Percentiles rank a stretch among this genome's conserved stretches.
These are phyloP conservation scores for Onychorhynchus coronatus DNA, from an alignment of 2,113 vertebrate genomes.

Conservation along the genomic window DNA sequence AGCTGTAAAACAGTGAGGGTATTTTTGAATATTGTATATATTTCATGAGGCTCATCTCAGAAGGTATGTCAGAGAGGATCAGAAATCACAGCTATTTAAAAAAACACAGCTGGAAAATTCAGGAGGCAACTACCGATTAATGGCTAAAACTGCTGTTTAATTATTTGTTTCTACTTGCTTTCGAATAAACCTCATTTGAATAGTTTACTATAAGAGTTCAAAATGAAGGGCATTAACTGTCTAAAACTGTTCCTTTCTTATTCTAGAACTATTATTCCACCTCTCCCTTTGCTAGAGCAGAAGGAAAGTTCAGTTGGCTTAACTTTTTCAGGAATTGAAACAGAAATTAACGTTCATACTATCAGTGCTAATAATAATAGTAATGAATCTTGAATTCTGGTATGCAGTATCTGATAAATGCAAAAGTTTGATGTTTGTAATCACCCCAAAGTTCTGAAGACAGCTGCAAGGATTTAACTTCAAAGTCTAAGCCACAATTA, in stretches of 20 bases:
- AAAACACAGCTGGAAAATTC: neutral
- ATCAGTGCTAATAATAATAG: neutral
- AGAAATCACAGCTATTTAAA: neutral
- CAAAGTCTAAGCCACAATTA: neutral
- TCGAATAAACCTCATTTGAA: neutral
- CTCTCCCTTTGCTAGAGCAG: neutral
- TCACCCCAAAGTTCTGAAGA: neutral
- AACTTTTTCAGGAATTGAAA: neutral
- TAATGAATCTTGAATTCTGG: neutral
- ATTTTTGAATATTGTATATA: neutral
- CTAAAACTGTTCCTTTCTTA: neutral
- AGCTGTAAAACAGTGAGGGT: accelerated
- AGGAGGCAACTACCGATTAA: neutral
- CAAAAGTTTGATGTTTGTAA: neutral
- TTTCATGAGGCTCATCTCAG: neutral
- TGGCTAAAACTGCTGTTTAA: neutral
- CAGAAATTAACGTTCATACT: neutral
- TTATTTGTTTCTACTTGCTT: neutral
- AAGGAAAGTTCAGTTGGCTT: neutral
- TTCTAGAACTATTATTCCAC: neutral
- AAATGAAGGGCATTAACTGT: neutral
- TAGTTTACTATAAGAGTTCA: neutral
- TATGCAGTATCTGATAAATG: neutral
- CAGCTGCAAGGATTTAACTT: neutral
- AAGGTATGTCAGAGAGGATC: neutral